phyloP scores from a whole-genome alignment of 2,113 vertebrate genomes.

The Sinocyclocheilus anophthalmus region DNA sequence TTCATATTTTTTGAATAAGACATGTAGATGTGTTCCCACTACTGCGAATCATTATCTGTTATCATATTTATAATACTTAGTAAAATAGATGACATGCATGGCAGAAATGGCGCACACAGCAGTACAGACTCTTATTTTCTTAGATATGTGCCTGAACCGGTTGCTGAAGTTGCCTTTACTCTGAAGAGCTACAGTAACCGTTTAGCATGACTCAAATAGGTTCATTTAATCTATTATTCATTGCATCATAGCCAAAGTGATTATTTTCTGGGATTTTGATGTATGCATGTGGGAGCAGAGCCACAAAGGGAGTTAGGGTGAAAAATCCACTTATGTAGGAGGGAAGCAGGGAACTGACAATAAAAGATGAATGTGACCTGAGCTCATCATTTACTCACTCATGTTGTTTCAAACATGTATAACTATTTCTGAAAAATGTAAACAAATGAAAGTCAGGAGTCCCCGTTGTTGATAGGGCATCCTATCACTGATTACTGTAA shows the following conservation, averaged over 20 bases:
- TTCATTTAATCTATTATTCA: conserved; percentile 62
- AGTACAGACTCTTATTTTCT: conserved; percentile 25
- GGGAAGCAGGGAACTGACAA: conserved; percentile 22
- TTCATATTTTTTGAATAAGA: not conserved
- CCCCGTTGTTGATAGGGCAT: too few relatives aligned
- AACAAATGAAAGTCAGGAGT: too few relatives aligned
- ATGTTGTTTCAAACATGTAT: too few relatives aligned
- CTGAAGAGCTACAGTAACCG: conserved; percentile 46
- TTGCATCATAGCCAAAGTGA: conserved; percentile 50
- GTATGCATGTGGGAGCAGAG: conserved; percentile 26
- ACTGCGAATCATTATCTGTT: not conserved
- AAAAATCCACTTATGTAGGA: conserved; percentile 51
- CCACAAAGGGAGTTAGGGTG: conserved; percentile 20
- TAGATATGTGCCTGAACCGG: conserved; percentile 19
- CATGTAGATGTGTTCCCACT: not conserved
- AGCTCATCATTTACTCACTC: too few relatives aligned
- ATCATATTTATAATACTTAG: not conserved
- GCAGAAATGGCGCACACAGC: conserved; percentile 7
- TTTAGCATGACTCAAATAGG: conserved; percentile 32
- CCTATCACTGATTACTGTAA: too few relatives aligned
- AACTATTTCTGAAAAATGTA: too few relatives aligned
- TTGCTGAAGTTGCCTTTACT: conserved; percentile 34
- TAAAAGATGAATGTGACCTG: not conserved
- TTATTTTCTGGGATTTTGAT: conserved; percentile 44
- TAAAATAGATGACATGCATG: not conserved